Conservation (phyloP, 2,888 invertebrate species). For the Girardia tigrina region DNA sequence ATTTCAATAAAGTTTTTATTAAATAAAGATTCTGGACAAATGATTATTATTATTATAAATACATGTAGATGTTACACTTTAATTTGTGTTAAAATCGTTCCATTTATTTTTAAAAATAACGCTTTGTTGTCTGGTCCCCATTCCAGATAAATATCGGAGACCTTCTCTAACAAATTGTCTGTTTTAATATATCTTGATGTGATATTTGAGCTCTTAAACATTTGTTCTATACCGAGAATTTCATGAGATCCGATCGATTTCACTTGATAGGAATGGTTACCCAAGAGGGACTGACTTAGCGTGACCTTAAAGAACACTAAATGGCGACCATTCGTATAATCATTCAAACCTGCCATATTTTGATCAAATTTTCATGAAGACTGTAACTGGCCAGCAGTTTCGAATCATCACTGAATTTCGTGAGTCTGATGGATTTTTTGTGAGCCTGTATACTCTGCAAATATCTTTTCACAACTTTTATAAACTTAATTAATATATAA, state of each 20-base stretch:
- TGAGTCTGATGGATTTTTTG: background rate
- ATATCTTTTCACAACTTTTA: too few relatives aligned
- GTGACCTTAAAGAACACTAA: background rate
- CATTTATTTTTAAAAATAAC: background rate
- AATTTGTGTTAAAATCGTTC: background rate
- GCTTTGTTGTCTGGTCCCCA: background rate
- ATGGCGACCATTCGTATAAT: too few relatives aligned
- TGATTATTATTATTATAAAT: too few relatives aligned
- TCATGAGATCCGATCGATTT: background rate
- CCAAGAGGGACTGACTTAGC: background rate
- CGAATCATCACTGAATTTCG: background rate
- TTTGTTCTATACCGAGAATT: background rate
- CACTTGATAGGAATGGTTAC: background rate
- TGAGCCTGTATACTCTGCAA: background rate
- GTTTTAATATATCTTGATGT: background rate
- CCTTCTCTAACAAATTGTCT: background rate
- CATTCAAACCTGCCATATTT: constrained; percentile 4
- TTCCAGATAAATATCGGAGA: background rate
- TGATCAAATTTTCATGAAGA: background rate
- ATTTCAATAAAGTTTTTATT: too few relatives aligned
- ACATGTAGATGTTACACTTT: background rate
- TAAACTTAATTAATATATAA: too few relatives aligned
- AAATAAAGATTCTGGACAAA: too few relatives aligned
- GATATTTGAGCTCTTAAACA: background rate
- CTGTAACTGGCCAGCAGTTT: background rate